These are phyloP conservation scores for Halcyon senegalensis DNA, from an alignment of 2,113 vertebrate genomes.

Conservation along the genomic window DNA sequence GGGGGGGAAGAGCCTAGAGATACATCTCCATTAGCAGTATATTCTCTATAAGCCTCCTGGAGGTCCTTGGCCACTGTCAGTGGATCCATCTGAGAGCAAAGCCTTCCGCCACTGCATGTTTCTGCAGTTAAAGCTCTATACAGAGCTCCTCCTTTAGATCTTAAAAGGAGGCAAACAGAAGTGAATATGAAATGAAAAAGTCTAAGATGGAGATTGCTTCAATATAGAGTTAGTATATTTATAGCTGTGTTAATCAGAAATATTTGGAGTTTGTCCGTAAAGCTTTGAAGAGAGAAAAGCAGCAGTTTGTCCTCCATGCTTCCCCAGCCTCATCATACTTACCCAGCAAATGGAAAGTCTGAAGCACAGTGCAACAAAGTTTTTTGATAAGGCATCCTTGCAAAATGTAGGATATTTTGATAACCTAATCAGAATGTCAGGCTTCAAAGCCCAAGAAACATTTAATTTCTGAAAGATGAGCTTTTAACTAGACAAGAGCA, in stretches of 20 bases:
- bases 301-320: background rate
- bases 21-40: background rate
- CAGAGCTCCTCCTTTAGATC: background rate
- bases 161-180: background rate
- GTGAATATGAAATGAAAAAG: background rate
- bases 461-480: background rate
- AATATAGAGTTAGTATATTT: background rate
- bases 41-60: background rate
- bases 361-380: background rate
- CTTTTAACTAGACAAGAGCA: background rate
- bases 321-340: background rate
- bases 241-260: background rate
- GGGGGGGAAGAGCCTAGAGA: no score
- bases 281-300: background rate
- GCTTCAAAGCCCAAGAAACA: background rate
- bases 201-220: background rate
- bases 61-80: background rate
- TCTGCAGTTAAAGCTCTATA: background rate
- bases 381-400: background rate
- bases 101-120: accelerated
- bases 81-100: background rate
- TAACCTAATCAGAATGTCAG: background rate
- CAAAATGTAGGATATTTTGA: background rate
- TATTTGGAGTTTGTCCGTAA: background rate
- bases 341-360: background rate